Evolutionary conservation across 2,888 invertebrate genomes (phyloP).

Genomic region (Aleiodes testaceus): DNA sequence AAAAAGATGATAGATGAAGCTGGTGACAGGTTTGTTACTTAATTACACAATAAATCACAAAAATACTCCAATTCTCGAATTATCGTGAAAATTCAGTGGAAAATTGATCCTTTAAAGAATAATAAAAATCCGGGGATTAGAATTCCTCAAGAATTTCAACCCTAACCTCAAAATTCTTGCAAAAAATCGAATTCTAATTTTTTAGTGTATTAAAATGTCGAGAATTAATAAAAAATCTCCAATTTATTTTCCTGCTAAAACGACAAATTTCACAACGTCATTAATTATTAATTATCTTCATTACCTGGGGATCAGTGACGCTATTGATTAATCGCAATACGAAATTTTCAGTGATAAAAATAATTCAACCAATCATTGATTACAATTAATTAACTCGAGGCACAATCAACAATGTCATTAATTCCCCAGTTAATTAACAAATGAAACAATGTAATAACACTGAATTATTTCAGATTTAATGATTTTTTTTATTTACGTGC

Average conservation of each 20-base stretch:
- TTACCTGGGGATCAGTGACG: not conserved
- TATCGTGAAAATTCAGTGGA: conserved; percentile 1
- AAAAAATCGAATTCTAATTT: not conserved
- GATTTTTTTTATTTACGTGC: too few relatives aligned
- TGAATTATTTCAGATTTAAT: too few relatives aligned
- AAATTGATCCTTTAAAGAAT: not conserved
- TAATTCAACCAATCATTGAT: conserved; percentile 1
- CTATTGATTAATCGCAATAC: conserved; percentile 21
- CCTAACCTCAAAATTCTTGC: conserved; percentile 10
- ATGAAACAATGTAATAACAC: too few relatives aligned
- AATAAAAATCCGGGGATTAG: not conserved
- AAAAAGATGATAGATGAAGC: conserved; percentile 70
- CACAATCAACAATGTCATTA: not conserved
- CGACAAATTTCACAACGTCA: not conserved
- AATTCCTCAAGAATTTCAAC: not conserved
- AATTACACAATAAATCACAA: conserved; percentile 29
- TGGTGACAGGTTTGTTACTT: conserved; percentile 70
- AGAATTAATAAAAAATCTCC: too few relatives aligned
- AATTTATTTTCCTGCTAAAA: not conserved
- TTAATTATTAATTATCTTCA: not conserved
- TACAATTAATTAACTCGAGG: not conserved
- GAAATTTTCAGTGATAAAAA: conserved; percentile 4
- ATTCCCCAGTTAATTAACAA: too few relatives aligned
- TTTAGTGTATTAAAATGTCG: not conserved
- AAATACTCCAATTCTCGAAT: not conserved